Conservation (phyloP, 2,888 invertebrate genomes). For the Strigamia transsilvanica region DNA sequence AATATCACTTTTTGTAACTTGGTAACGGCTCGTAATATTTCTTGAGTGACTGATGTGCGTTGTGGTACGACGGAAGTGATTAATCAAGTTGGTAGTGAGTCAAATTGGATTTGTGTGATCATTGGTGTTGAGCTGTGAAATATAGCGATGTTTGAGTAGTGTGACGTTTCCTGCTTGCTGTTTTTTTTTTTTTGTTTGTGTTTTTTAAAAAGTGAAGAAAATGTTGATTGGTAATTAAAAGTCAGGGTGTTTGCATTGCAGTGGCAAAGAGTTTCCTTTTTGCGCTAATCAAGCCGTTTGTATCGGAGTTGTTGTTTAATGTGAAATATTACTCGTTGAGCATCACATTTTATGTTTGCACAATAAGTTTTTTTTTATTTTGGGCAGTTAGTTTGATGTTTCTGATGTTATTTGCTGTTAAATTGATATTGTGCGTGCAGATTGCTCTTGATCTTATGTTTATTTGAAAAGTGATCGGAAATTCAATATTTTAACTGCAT, state of each 20-base stretch:
- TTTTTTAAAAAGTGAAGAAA: no score
- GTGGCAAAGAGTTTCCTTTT: background rate
- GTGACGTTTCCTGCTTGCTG: background rate
- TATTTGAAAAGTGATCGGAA: no score
- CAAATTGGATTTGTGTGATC: background rate
- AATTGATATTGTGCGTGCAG: constrained; percentile 8
- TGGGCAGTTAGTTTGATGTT: no score
- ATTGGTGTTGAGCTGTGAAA: background rate
- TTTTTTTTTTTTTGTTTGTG: no score
- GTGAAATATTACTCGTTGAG: no score
- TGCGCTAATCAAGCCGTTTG: no score
- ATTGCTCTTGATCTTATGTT: background rate
- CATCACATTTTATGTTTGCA: no score
- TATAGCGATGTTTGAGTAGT: background rate
- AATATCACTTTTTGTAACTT: constrained; percentile 10
- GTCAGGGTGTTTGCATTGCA: background rate
- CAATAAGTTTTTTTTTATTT: no score
- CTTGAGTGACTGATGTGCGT: background rate
- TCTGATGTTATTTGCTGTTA: background rate
- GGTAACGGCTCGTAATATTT: constrained; percentile 23
- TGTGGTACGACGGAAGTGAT: constrained; percentile 22
- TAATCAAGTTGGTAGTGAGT: background rate
- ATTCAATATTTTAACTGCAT: background rate
- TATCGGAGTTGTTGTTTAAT: no score
- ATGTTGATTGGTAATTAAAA: constrained; percentile 4